phyloP scores from a whole-genome alignment of 2,113 vertebrate genomes.

The Coreoperca whiteheadi region DNA sequence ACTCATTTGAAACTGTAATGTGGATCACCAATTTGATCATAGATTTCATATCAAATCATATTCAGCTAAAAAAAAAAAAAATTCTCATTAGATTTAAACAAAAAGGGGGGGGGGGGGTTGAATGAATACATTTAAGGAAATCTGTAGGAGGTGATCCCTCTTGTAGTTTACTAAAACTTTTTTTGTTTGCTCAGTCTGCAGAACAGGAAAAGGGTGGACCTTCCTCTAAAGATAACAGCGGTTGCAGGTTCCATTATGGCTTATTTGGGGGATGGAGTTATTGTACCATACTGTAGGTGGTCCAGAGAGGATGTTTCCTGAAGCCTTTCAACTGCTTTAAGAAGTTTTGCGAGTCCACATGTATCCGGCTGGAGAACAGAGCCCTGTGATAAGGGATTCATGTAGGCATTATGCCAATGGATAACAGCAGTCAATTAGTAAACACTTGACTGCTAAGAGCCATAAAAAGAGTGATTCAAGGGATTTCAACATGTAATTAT shows the following conservation, averaged over 20 bases:
- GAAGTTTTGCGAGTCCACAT: background rate
- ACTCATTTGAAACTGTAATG: background rate
- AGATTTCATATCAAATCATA: background rate
- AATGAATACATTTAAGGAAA: constrained; percentile 6
- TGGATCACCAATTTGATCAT: background rate
- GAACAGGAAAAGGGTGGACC: constrained; percentile 78
- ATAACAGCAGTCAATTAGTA: background rate
- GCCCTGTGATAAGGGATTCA: constrained; percentile 3
- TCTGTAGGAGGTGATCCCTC: constrained; percentile 3
- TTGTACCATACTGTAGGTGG: constrained; percentile 26
- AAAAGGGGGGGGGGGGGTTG: background rate
- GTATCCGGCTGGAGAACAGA: background rate
- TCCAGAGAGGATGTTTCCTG: constrained; percentile 48
- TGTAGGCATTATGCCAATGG: background rate
- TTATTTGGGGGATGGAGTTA: background rate
- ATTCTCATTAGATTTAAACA: background rate
- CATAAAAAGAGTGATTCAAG: background rate
- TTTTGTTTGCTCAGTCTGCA: constrained; percentile 64
- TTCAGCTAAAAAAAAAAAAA: background rate
- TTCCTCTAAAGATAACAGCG: constrained; percentile 70
- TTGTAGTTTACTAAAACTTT: constrained; percentile 30
- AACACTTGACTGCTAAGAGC: background rate
- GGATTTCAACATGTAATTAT: background rate
- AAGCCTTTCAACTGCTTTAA: constrained; percentile 19
- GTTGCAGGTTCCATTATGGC: constrained; percentile 24